A percentile compares a stretch with the other conserved stretches of the same genome.
Evolutionary conservation across 2,113 vertebrate genomes (phyloP).

Genomic region (Campylomormyrus tamandua): DNA sequence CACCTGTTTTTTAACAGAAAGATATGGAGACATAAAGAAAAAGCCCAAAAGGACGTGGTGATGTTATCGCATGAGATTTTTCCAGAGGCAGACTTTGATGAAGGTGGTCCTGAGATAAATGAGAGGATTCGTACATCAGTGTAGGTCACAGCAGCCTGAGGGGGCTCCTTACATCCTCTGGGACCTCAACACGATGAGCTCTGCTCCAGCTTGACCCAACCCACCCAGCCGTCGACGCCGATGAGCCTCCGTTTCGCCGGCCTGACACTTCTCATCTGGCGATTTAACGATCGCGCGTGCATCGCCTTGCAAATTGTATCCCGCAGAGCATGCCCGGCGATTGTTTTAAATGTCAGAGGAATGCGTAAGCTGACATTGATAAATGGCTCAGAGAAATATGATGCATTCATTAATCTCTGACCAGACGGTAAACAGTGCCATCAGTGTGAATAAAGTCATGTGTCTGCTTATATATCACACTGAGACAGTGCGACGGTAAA

Average conservation of each 20-base stretch:
- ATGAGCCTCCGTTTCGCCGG: not conserved
- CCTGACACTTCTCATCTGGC: not conserved
- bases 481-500: not conserved
- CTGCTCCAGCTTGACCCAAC: not conserved
- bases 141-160: not conserved
- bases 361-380: constrained; percentile 50
- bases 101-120: not conserved
- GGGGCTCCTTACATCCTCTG: not conserved
- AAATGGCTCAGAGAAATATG: constrained; percentile 42
- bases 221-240: not conserved
- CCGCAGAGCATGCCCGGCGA: not conserved
- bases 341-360: constrained; percentile 46
- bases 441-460: constrained; percentile 3
- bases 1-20: not conserved
- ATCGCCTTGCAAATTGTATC: not conserved
- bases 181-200: not conserved
- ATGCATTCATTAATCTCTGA: constrained; percentile 36
- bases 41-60: not conserved
- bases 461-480: not conserved
- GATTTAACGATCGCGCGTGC: not conserved
- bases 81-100: not conserved
- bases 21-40: not conserved
- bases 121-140: not conserved
- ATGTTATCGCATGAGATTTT: not conserved
- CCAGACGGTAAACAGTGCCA: constrained; percentile 21